Conservation (phyloP, 2,797 vertebrate genomes). For the Anguilla obscura region DNA sequence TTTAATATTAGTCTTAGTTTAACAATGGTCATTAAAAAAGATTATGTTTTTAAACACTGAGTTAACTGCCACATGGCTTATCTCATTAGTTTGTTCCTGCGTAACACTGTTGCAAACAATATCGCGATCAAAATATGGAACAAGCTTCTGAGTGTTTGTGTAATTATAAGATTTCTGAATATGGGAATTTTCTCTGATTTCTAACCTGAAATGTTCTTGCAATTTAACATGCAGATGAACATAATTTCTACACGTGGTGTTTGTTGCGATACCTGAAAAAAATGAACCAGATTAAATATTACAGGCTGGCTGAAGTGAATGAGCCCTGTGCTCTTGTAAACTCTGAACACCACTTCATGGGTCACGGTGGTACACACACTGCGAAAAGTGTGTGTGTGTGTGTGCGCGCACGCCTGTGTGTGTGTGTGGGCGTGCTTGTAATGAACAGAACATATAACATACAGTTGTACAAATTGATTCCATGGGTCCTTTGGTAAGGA, state of each 20-base stretch:
- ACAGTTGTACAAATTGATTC: constrained; percentile 52
- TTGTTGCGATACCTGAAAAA: background rate
- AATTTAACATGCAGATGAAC: background rate
- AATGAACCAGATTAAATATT: background rate
- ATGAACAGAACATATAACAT: constrained; percentile 52
- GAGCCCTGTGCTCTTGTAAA: background rate
- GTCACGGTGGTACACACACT: background rate
- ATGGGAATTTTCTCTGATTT: background rate
- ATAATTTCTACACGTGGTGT: background rate
- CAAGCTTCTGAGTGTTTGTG: background rate
- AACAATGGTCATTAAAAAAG: constrained; percentile 29
- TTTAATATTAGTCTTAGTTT: background rate
- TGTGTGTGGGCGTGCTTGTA: constrained; percentile 33
- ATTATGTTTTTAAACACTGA: constrained; percentile 10
- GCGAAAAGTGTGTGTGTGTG: background rate
- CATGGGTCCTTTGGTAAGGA: constrained; percentile 52
- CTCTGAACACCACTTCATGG: background rate
- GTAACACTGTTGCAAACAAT: background rate
- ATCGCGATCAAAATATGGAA: background rate
- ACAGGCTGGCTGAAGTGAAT: background rate
- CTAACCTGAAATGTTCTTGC: background rate
- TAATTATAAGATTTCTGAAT: background rate
- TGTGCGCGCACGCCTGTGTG: no score
- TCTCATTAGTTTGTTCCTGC: background rate
- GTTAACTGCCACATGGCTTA: background rate